phyloP scores from a whole-genome alignment of 1,140 invertebrate genomes.

The Orchesella cincta region DNA sequence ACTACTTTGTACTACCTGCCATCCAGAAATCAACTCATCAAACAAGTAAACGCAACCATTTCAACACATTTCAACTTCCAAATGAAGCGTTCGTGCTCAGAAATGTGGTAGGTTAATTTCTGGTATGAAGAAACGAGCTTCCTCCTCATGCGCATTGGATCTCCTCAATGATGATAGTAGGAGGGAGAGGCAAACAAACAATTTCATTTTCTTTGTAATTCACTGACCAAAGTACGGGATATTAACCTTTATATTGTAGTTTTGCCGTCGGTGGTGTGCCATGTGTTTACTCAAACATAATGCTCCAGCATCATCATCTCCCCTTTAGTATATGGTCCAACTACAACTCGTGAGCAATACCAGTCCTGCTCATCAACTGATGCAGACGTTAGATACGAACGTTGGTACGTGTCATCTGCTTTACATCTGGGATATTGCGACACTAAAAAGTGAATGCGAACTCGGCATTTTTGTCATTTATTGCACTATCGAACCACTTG shows the following conservation, averaged over 20 bases:
- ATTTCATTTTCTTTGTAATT: not conserved
- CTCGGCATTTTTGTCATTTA: conserved; percentile 27
- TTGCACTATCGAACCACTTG: conserved; percentile 4
- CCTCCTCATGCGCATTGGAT: not conserved
- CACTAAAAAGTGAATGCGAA: conserved; percentile 16
- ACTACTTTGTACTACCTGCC: too few species aligned
- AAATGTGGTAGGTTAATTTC: not conserved
- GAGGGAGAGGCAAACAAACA: not conserved
- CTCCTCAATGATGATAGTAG: not conserved
- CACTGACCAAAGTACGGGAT: not conserved
- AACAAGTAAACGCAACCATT: not conserved
- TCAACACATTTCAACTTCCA: not conserved
- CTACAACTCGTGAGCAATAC: too few species aligned
- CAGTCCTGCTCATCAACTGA: too few species aligned
- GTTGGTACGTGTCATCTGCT: conserved; percentile 22
- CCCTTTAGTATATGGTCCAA: too few species aligned
- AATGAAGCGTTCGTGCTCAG: not conserved
- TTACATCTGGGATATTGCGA: conserved; percentile 27
- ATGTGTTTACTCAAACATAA: conserved; percentile 12
- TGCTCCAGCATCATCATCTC: not conserved
- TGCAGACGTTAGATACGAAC: too few species aligned
- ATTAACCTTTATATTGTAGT: not conserved
- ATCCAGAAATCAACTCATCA: conserved; percentile 26
- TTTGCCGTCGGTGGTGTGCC: conserved; percentile 1
- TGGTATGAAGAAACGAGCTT: not conserved